phyloP scores from a whole-genome alignment of 2,888 invertebrate species.

The Mythimna ferrago region DNA sequence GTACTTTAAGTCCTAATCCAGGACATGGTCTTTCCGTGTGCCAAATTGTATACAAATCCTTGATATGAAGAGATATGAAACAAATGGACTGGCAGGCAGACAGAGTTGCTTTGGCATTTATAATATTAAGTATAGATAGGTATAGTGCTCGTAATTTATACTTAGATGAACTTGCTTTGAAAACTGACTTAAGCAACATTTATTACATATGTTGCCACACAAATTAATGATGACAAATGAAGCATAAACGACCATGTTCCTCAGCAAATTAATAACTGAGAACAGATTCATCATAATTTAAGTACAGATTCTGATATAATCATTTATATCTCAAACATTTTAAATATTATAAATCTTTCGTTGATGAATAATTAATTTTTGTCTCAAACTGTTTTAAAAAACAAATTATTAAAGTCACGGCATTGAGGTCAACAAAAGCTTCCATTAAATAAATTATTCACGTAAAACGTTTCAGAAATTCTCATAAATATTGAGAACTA shows the following conservation, averaged over 20 bases:
- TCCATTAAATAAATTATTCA: slow-evolving; percentile 73
- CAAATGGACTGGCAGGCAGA: too few species aligned
- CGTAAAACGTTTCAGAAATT: slow-evolving; percentile 57
- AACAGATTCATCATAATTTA: slow-evolving; percentile 27
- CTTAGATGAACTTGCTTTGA: neutral
- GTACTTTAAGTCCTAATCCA: too few species aligned
- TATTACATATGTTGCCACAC: neutral
- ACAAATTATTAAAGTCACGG: slow-evolving; percentile 48
- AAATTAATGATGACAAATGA: slow-evolving; percentile 24
- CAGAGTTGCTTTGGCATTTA: too few species aligned
- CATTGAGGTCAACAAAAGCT: slow-evolving; percentile 60
- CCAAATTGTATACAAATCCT: too few species aligned
- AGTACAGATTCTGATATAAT: slow-evolving; percentile 4
- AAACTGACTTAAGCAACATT: too few species aligned
- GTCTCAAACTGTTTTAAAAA: slow-evolving; percentile 55
- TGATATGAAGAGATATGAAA: too few species aligned
- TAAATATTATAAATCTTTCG: slow-evolving; percentile 7
- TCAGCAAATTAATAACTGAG: neutral
- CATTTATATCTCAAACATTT: slow-evolving; percentile 3
- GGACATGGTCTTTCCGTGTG: too few species aligned
- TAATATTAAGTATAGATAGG: too few species aligned
- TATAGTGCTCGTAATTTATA: too few species aligned
- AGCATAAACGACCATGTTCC: neutral
- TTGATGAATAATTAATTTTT: slow-evolving; percentile 32
- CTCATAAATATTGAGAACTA: slow-evolving; percentile 75